These are phyloP conservation scores for Drosophila ogumai DNA, from an alignment of 1,140 invertebrate species.

Conservation along the genomic window DNA sequence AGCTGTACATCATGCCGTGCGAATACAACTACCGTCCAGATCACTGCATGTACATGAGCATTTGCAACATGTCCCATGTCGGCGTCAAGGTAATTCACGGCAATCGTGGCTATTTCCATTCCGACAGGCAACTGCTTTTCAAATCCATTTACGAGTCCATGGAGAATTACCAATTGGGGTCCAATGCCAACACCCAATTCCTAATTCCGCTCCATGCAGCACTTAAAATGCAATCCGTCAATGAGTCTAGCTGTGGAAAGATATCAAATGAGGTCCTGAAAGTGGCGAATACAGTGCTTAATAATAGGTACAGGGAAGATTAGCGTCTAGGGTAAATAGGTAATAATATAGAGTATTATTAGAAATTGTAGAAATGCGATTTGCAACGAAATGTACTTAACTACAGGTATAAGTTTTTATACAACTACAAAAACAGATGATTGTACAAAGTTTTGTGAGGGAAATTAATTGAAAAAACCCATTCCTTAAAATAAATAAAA, in stretches of 20 bases:
- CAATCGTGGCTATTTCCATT: slow-evolving; percentile 93
- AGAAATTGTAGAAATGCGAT: slow-evolving; percentile 4
- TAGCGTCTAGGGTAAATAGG: background rate
- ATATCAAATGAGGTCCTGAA: slow-evolving; percentile 84
- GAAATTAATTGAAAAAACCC: too few species aligned
- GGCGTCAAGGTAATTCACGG: slow-evolving; percentile 95
- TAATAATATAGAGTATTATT: slow-evolving; percentile 8
- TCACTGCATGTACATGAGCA: slow-evolving; percentile 97
- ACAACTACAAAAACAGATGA: slow-evolving; percentile 9
- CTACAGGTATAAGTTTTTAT: slow-evolving; percentile 16
- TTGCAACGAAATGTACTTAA: slow-evolving; percentile 17
- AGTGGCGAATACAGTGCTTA: slow-evolving; percentile 45
- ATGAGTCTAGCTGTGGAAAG: slow-evolving; percentile 86
- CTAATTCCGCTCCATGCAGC: slow-evolving; percentile 85
- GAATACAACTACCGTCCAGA: slow-evolving; percentile 96
- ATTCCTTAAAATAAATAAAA: slow-evolving; percentile 16
- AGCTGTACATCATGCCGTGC: slow-evolving; percentile 93
- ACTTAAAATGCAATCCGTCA: slow-evolving; percentile 73
- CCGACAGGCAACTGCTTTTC: slow-evolving; percentile 94
- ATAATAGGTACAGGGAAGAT: slow-evolving; percentile 28
- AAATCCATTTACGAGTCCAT: slow-evolving; percentile 90
- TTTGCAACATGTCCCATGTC: slow-evolving; percentile 90
- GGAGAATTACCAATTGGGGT: slow-evolving; percentile 86
- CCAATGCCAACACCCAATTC: slow-evolving; percentile 85
- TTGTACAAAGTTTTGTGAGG: slow-evolving; percentile 1